Base-by-base conservation (phyloP, 2,888 invertebrate genomes). In the Limnephilus auricula region DNA sequence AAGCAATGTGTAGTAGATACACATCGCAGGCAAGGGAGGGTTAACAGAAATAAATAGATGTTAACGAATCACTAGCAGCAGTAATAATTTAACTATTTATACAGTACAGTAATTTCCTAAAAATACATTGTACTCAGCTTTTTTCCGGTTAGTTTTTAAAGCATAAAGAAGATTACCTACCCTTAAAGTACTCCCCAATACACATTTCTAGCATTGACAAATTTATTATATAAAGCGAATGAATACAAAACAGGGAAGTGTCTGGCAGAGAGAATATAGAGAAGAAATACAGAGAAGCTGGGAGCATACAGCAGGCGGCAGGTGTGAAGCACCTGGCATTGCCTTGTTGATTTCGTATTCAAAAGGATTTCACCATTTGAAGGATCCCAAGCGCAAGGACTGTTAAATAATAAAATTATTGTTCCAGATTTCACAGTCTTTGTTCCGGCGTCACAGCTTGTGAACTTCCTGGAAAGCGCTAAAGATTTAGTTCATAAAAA, bases 321-420 rank as follows among this genome's bases (percentile, higher is more conserved):
- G 89, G 89, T 89, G 89, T 50, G 40, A 82, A 82, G 83, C 89
- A 89, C 89, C 89, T 65, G 83, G 32, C 65, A 34, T 78, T 79
- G n/a, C 65, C 65, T 37, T 89, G 34, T 34, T 89, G 34, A n/a
- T 79, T 89, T 32, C 78, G 34, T 79, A 89, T 37, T 65, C 79
- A 80, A 80, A 80, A 80, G 80, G 80, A 32, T 65, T 65, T 65
- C 65, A 65, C 65, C 65, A 25, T 65, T 65, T 65, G 65, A 65
- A 65, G 65, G 65, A 65, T 65, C 65, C 25, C 25, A 65, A 65
- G 65, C 65, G 65, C 65, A 65, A 65, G 9, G 6, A 65, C 25
- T 65, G 65, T 65, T 65, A 65, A 65, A 65, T 65, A 65, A 65
- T 65, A 65, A 65, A 65, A 65, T 25, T 65, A 65, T 25, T 65